Percentiles rank a stretch among this genome's conserved stretches.
Conservation (phyloP, 2,888 invertebrate genomes). For the Notodromas monacha region DNA sequence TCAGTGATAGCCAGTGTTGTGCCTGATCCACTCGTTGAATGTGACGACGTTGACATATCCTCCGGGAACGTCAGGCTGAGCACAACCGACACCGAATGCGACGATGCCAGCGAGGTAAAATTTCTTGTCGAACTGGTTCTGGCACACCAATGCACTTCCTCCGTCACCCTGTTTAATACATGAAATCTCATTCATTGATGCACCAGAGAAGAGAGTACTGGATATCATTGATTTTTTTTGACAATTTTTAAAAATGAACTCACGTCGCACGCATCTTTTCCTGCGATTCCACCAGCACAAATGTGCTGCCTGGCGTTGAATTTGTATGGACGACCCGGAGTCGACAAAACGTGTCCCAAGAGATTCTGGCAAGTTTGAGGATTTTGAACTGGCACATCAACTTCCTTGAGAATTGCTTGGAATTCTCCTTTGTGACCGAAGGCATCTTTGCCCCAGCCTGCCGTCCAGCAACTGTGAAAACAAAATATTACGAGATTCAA, state of each 20-base stretch:
- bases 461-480: constrained; percentile 17
- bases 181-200: no score
- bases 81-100: constrained; percentile 39
- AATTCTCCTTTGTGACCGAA: constrained; percentile 18
- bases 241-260: constrained; percentile 12
- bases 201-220: not conserved
- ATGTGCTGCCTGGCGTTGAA: constrained; percentile 32
- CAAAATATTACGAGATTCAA: no score
- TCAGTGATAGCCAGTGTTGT: no score
- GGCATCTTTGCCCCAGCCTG: constrained; percentile 60
- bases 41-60: constrained; percentile 40
- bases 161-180: constrained; percentile 28
- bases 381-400: constrained; percentile 34
- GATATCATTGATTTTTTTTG: constrained; percentile 4
- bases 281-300: constrained; percentile 41
- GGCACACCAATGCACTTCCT: constrained; percentile 33
- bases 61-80: constrained; percentile 31
- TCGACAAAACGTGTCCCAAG: constrained; percentile 25
- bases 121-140: constrained; percentile 18
- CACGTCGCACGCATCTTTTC: constrained; percentile 44
- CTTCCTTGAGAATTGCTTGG: constrained; percentile 35
- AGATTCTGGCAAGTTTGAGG: constrained; percentile 33
- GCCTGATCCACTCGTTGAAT: constrained; percentile 28
- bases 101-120: constrained; percentile 32
- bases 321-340: no score